These are phyloP conservation scores for Notoglanidium macrostoma DNA, from an alignment of 2,797 vertebrate species.

Conservation along the genomic window DNA sequence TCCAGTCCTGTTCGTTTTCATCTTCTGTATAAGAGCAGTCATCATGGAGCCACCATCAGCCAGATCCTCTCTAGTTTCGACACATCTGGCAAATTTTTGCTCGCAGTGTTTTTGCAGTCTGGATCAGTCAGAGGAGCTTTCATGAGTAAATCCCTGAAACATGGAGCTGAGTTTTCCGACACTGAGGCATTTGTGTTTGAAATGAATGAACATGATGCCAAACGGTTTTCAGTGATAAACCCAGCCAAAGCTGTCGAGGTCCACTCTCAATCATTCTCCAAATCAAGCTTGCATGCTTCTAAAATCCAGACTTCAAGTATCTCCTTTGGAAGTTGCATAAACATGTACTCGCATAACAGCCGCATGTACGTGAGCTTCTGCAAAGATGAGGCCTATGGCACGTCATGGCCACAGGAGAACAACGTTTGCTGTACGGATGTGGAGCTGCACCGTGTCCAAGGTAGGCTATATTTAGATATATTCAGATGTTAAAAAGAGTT, in stretches of 20 bases:
- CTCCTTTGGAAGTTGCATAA: not conserved
- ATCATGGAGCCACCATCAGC: not conserved
- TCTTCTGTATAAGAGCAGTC: constrained; percentile 36
- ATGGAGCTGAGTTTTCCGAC: not conserved
- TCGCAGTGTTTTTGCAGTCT: not conserved
- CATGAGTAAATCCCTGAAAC: not conserved
- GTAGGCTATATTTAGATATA: too few species aligned
- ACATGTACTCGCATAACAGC: accelerated
- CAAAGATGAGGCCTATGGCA: not conserved
- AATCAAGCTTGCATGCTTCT: too few species aligned
- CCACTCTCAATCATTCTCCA: too few species aligned
- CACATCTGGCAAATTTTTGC: not conserved
- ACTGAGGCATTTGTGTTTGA: constrained; percentile 32
- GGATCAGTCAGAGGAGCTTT: constrained; percentile 17
- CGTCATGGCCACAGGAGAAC: not conserved
- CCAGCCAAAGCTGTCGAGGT: not conserved
- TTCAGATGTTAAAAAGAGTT: too few species aligned
- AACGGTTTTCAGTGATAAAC: not conserved
- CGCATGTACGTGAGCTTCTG: not conserved
- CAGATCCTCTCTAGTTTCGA: constrained; percentile 20
- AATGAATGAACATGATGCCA: not conserved
- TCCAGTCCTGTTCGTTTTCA: constrained; percentile 28
- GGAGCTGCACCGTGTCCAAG: constrained; percentile 41
- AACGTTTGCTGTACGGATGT: not conserved
- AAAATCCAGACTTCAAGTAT: not conserved